A percentile compares a stretch with the other conserved stretches of the same genome.
Evolutionary conservation across 2,888 invertebrate genomes (phyloP).

Genomic region (Octonoba sinensis): DNA sequence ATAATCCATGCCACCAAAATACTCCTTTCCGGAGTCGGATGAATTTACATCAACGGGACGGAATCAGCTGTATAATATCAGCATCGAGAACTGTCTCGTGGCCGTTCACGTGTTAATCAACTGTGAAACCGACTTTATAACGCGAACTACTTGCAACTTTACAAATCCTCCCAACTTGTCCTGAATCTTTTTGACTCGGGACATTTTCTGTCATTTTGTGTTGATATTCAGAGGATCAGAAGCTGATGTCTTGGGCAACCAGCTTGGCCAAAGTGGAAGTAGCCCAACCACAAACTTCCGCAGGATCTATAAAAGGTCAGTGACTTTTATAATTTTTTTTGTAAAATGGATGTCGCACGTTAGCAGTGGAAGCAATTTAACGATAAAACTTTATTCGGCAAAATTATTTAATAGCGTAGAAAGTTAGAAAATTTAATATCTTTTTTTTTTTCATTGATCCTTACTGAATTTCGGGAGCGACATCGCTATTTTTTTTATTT

Average conservation of each 20-base stretch:
- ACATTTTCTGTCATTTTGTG: slow-evolving; percentile 30
- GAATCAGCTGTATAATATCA: background rate
- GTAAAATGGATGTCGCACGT: too few relatives aligned
- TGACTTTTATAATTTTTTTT: slow-evolving; percentile 16
- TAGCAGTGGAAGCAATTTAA: too few relatives aligned
- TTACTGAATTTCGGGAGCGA: too few relatives aligned
- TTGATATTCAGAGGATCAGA: slow-evolving; percentile 41
- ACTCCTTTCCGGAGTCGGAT: slow-evolving; percentile 36
- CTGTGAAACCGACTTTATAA: background rate
- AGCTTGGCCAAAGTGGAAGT: slow-evolving; percentile 66
- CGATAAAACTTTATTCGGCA: too few relatives aligned
- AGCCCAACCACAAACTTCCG: slow-evolving; percentile 66
- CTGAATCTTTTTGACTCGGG: slow-evolving; percentile 1
- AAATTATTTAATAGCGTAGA: too few relatives aligned
- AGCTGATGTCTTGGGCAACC: slow-evolving; percentile 66
- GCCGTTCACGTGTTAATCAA: slow-evolving; percentile 5
- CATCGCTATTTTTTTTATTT: too few relatives aligned
- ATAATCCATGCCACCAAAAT: slow-evolving; percentile 48
- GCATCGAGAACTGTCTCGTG: background rate
- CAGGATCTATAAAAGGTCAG: slow-evolving; percentile 66
- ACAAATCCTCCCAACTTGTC: slow-evolving; percentile 15
- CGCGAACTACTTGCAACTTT: slow-evolving; percentile 11
- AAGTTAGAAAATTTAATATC: too few relatives aligned
- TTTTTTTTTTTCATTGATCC: too few relatives aligned
- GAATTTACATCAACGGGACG: slow-evolving; percentile 14